Evolutionary conservation across 2,113 vertebrate species (phyloP).

Genomic region (Cyprinus carpio): DNA sequence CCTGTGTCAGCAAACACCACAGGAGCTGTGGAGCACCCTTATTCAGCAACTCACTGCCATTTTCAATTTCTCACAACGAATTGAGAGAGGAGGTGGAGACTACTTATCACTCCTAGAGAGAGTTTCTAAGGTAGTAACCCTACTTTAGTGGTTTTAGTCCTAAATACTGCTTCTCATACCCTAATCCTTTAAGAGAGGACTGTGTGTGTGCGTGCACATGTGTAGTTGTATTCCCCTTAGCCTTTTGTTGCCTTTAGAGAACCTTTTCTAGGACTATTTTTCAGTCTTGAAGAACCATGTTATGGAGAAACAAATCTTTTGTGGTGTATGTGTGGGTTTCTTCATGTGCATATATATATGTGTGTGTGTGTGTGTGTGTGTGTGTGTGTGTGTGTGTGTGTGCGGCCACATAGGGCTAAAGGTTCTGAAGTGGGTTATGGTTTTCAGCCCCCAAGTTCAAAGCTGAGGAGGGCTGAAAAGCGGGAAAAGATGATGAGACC

Average conservation of each 20-base stretch:
- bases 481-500: conserved; percentile 74
- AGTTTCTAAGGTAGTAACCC: conserved; percentile 50
- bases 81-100: conserved; percentile 34
- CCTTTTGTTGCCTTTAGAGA: conserved; percentile 51
- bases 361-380: no score
- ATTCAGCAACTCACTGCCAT: not conserved
- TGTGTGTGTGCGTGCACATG: conserved; percentile 31
- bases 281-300: conserved; percentile 58
- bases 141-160: conserved; percentile 55
- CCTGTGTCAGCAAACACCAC: conserved; percentile 18
- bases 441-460: conserved; percentile 72
- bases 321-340: conserved; percentile 38
- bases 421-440: conserved; percentile 65
- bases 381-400: conserved; percentile 43
- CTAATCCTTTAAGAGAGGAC: conserved; percentile 53
- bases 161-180: conserved; percentile 38
- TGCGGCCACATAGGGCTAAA: conserved; percentile 53
- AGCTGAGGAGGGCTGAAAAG: conserved; percentile 73
- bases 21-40: not conserved
- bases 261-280: conserved; percentile 50
- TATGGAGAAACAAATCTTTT: conserved; percentile 57
- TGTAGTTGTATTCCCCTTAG: conserved; percentile 41
- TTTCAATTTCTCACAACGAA: conserved; percentile 8
- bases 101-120: conserved; percentile 48
- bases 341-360: conserved; percentile 45